Base-by-base conservation (phyloP, 2,797 vertebrate genomes). In the Diplodus sargus region DNA sequence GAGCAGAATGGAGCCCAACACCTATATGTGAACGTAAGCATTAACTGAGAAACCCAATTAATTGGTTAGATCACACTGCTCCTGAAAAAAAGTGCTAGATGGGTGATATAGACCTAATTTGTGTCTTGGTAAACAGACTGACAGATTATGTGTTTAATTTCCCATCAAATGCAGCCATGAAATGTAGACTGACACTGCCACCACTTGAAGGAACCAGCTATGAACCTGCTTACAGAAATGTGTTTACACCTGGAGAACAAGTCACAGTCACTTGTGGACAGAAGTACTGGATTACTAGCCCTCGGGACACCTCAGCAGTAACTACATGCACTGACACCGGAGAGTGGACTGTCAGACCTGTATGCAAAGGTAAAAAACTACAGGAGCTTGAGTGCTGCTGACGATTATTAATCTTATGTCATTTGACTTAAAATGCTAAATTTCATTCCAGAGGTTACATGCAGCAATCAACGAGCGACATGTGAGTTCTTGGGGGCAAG, bases 1-100 rank as follows among this genome's bases (percentile, higher is more conserved):
- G 0, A 76, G 61, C 89, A 12, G 81, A 60, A 0, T 93, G 88
- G 87, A 87, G 0, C 51, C 92, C 91, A 3, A 66, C 67, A 23
- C 93, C 93, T 56, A 0, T 0, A 0, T 94, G 92, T 85, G 28
- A 82, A 84, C 0, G 91, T 92, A 65, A 72, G 88, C 69, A 49
- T 54, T 4, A 39, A 14, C 2, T 20, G 23, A 72, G 20, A 16
- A 12, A 22, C 28, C 11, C 8, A 49, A 3, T 34, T 39, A 15
- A 34, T 45, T 58, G 18, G 1, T 67, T 49, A 1, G 2, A 57
- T 34, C 43, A 25, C 25, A 25, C 5, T 48, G 9, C 3, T 14
- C 14, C 9, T 39, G 9, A 25, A 45, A 34, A 1, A 3, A 28
- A 18, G 14, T 52, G 18, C 28, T 74, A 3, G 15, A 39, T 28